Base-by-base conservation (phyloP, 1,140 invertebrate species). In the Ips typographus region DNA sequence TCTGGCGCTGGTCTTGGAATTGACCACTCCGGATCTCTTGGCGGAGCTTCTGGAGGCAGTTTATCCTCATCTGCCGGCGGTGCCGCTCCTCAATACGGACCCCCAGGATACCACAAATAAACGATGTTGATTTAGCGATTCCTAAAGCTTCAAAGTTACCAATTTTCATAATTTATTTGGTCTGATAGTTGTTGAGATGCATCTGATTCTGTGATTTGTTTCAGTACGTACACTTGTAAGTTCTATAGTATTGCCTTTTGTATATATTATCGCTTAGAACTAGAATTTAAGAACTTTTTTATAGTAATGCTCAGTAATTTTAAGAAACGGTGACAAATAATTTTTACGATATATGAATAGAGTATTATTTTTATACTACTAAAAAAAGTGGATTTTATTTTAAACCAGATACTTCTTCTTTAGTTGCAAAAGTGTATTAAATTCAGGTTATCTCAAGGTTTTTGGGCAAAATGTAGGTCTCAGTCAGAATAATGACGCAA, bases 1-100 rank as follows among this genome's bases (percentile, higher is more conserved):
- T 53, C 87, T 87, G 80, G 74, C 37, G 68, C 74, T 43, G 79
- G 76, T 66, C 40, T 39, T 53, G 76, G 79, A 65, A 37, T 5
- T 44, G 49, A 39, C 75, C 40, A 73, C 73, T 62, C 73, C 71
- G 69, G 56, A n/a, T 38, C 37, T 59, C 58, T 58, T 65, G 36
- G 36, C 3, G 59, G 56, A 41, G 47, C 5, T 22, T 41, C 42
- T 47, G 67, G 67, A 40, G 69, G 42, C 40, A 63, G 42, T 43
- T 22, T 65, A 38, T 57, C 61, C 40, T 60, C 65, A 42, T n/a
- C 65, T 47, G 71, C 61, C 39, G 60, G 39, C 38, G 65, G 40
- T 43, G 43, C 63, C 43, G 65, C 71, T 1, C 4, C 55, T 52
- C 64, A 72, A 58, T 72, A 72, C 59, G 71, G 71, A 4, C 71